Base-by-base conservation (phyloP, 2,888 invertebrate species). In the Apodemia mormo region DNA sequence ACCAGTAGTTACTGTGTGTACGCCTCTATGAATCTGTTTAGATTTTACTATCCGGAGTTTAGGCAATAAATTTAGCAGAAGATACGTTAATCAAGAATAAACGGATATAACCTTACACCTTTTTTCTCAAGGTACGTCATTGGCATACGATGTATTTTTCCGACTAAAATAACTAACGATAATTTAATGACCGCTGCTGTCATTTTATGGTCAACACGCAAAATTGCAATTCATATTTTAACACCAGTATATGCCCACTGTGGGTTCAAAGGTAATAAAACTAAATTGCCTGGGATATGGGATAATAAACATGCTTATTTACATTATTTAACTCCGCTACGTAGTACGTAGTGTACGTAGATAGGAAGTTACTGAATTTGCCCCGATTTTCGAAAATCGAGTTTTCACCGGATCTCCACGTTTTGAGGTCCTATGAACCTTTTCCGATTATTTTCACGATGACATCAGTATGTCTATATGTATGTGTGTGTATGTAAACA, bases 171-270 rank as follows among this genome's bases (percentile, higher is more conserved):
- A 85, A 83, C 85, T 85, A 83, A 78, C 82, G 81, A 84, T 88
- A 88, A 90, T 88, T 85, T 86, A 86, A 87, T 86, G 88, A 87
- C 90, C 86, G 85, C 86, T 86, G 84, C 80, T 77, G 78, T 74
- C 76, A 78, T 66, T 66, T 71, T 75, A 79, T 77, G 80, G 76
- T 74, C 78, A 79, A 78, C 90, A 89, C 88, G 89, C 90, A 83
- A 89, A 80, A 76, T 76, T 75, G 82, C 82, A 82, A 87, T 91
- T 85, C 85, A 80, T 79, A 82, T 85, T 85, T 86, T 81, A 85
- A 84, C 65, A 29, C 64, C 22, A 56, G 33, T 22, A 29, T 29
- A 29, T 58, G 29, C 22, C 58, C 30, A 29, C 7, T 58, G 29
- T 10, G 58, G 0, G 56, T 40, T 29, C 56, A 9, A 56, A n/a